These are phyloP conservation scores for Threskiornis aethiopicus DNA, from an alignment of 2,797 vertebrate species.

Conservation along the genomic window DNA sequence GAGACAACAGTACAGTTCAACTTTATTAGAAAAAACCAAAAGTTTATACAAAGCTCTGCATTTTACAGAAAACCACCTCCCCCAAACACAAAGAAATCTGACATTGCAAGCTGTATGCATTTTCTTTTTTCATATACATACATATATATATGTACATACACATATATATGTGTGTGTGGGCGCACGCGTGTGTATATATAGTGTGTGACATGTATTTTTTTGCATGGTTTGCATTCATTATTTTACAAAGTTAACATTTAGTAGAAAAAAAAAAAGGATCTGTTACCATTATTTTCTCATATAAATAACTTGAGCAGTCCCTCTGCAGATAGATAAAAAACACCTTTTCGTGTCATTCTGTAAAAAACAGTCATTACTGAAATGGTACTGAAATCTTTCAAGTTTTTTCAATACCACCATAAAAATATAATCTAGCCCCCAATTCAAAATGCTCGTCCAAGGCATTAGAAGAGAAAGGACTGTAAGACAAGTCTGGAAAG, in stretches of 20 bases:
- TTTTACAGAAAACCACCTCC: constrained; percentile 49
- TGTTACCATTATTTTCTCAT: constrained; percentile 53
- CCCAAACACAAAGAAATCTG: constrained; percentile 6
- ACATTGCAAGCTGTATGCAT: constrained; percentile 48
- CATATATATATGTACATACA: constrained; percentile 33
- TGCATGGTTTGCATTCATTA: constrained; percentile 56
- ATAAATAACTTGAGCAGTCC: constrained; percentile 66
- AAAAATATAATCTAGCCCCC: constrained; percentile 62
- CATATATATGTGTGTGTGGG: constrained; percentile 44
- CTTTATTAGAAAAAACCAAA: constrained; percentile 71
- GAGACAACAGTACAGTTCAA: constrained; percentile 22
- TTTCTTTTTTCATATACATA: constrained; percentile 41
- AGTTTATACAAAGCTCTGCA: constrained; percentile 68
- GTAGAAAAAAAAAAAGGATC: constrained; percentile 63
- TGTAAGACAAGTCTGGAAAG: constrained; percentile 54
- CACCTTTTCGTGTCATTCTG: constrained; percentile 55
- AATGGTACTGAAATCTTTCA: constrained; percentile 48
- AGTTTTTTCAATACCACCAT: constrained; percentile 45
- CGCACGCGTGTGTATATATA: not conserved
- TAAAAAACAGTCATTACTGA: constrained; percentile 60
- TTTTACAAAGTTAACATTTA: constrained; percentile 66
- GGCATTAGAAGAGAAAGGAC: constrained; percentile 55
- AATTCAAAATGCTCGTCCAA: constrained; percentile 53
- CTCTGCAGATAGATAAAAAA: constrained; percentile 55
- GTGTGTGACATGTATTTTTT: constrained; percentile 24